A percentile compares a stretch with the other conserved stretches of the same genome.
Conservation (phyloP, 2,113 vertebrate genomes). For the Suricata suricatta region DNA sequence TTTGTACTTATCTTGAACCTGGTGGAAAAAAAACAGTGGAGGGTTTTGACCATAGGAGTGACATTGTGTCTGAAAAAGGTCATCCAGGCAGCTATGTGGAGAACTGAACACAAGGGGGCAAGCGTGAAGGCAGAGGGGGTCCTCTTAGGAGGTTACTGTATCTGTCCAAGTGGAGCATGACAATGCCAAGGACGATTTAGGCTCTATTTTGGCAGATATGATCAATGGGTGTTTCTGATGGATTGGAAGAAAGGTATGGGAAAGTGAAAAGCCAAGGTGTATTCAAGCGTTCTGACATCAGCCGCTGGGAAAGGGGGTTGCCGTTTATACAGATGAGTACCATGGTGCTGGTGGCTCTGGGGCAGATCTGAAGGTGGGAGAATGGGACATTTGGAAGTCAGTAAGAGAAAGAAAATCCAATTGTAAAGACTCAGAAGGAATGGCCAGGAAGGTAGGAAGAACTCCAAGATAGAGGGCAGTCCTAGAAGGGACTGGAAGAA, state of each 20-base stretch:
- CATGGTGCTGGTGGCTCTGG: too few species aligned
- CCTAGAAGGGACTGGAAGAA: not conserved
- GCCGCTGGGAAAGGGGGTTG: not conserved
- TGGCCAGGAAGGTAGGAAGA: not conserved
- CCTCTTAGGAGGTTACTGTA: not conserved
- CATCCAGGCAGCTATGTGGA: rapidly evolving
- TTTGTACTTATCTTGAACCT: not conserved
- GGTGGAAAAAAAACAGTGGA: not conserved
- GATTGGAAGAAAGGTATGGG: not conserved
- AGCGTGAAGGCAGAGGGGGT: rapidly evolving
- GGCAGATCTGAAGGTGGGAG: not conserved
- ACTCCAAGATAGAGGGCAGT: not conserved
- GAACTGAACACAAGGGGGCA: not conserved
- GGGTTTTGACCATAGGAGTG: not conserved
- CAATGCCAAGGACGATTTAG: not conserved
- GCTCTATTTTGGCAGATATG: not conserved
- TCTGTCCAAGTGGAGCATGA: not conserved
- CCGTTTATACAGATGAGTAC: not conserved
- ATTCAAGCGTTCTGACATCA: not conserved
- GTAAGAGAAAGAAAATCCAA: not conserved
- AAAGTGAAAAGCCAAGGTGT: not conserved
- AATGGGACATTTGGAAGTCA: not conserved
- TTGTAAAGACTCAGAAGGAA: not conserved
- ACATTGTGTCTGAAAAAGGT: not conserved
- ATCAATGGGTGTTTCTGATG: not conserved